Evolutionary conservation across 2,888 invertebrate species (phyloP).

Genomic region (Patella pellucida): DNA sequence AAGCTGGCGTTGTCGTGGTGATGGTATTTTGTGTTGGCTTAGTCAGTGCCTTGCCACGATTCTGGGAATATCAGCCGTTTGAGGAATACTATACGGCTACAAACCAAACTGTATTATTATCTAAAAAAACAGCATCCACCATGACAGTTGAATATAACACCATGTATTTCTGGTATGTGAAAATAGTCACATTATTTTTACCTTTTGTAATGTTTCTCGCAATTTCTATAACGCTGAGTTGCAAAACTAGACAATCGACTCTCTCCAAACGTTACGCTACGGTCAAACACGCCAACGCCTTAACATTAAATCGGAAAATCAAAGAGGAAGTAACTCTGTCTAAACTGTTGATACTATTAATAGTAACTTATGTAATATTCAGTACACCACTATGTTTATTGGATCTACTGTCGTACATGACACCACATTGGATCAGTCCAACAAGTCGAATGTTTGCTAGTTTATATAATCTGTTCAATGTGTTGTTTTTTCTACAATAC

Average conservation of each 20-base stretch:
- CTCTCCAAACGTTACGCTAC: constrained; percentile 50
- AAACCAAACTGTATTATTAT: constrained; percentile 47
- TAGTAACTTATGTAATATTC: constrained; percentile 57
- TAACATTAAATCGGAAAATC: constrained; percentile 54
- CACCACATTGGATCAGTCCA: constrained; percentile 43
- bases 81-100: constrained; percentile 40
- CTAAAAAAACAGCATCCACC: constrained; percentile 50
- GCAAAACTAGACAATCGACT: constrained; percentile 49
- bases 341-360: constrained; percentile 57
- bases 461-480: constrained; percentile 57
- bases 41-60: constrained; percentile 64
- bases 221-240: constrained; percentile 52
- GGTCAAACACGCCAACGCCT: constrained; percentile 54
- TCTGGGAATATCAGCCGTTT: constrained; percentile 64
- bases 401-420: constrained; percentile 49
- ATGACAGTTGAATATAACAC: constrained; percentile 60
- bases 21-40: constrained; percentile 63
- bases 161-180: constrained; percentile 67
- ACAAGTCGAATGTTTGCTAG: constrained; percentile 47
- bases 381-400: constrained; percentile 60
- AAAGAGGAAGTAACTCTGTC: constrained; percentile 60
- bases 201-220: constrained; percentile 59
- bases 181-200: constrained; percentile 61
- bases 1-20: constrained; percentile 59
- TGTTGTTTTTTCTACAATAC: constrained; percentile 63